These are phyloP conservation scores for Squalus acanthias DNA, from an alignment of 2,797 vertebrate genomes.

Conservation along the genomic window DNA sequence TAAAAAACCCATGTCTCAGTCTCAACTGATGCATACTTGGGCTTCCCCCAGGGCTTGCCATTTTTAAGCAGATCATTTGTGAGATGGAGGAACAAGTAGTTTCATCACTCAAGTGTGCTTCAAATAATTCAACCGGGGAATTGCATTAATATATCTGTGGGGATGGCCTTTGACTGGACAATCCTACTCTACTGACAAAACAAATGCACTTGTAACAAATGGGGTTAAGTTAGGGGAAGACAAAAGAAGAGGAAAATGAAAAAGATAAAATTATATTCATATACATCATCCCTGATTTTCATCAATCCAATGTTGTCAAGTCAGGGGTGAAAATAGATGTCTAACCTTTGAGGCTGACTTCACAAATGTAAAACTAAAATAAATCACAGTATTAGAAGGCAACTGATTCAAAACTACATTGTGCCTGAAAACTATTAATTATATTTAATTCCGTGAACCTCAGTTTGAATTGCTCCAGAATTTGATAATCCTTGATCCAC, in stretches of 20 bases:
- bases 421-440: background rate
- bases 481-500: background rate
- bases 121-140: background rate
- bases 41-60: background rate
- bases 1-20: background rate
- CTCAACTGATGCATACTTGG: background rate
- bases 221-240: background rate
- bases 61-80: background rate
- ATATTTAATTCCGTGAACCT: background rate
- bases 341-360: background rate
- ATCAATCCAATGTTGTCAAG: background rate
- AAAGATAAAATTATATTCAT: background rate
- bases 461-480: background rate
- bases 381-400: background rate
- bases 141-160: background rate
- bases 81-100: background rate
- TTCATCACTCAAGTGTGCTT: conserved; percentile 20
- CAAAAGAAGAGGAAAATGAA: background rate
- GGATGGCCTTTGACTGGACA: background rate
- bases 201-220: background rate
- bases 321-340: background rate
- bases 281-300: background rate
- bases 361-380: background rate
- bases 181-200: background rate
- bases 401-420: background rate